Conservation (phyloP, 2,888 invertebrate species). For the Stenodera caucasica region DNA sequence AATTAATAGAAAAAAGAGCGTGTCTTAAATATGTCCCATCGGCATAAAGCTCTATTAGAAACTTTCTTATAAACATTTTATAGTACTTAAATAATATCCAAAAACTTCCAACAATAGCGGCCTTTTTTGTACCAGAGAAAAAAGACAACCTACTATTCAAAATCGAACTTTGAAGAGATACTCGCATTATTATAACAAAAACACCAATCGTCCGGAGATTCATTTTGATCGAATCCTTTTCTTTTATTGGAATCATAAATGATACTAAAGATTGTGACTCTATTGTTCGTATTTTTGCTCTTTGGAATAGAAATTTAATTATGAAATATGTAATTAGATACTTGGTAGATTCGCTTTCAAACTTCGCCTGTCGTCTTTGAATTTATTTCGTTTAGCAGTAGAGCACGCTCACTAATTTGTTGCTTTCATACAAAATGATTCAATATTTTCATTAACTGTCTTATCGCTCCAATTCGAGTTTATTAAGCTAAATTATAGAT, state of each 20-base stretch:
- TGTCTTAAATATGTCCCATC: slow-evolving; percentile 1
- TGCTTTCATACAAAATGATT: slow-evolving; percentile 17
- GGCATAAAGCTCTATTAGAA: slow-evolving; percentile 5
- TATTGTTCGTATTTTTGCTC: slow-evolving; percentile 13
- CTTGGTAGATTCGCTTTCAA: slow-evolving; percentile 20
- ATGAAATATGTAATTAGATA: slow-evolving; percentile 29
- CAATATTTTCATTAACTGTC: slow-evolving; percentile 5
- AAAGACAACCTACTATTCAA: not conserved
- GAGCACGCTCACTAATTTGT: slow-evolving; percentile 24
- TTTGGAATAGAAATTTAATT: slow-evolving; percentile 20
- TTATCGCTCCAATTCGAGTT: not conserved
- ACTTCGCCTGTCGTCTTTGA: slow-evolving; percentile 18
- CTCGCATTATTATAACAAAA: not conserved
- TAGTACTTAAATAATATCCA: not conserved
- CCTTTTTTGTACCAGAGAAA: not conserved
- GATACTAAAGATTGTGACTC: not conserved
- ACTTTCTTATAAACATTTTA: slow-evolving; percentile 2
- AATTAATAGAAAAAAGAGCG: slow-evolving; percentile 2
- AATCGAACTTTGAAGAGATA: not conserved
- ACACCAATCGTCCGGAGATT: not conserved
- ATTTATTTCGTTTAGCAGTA: slow-evolving; percentile 29
- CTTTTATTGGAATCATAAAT: not conserved
- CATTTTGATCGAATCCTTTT: not conserved
- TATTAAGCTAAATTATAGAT: not conserved
- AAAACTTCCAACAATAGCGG: slow-evolving; percentile 2